Evolutionary conservation across 1,140 invertebrate genomes (phyloP).

Genomic region (Dreissena polymorpha): DNA sequence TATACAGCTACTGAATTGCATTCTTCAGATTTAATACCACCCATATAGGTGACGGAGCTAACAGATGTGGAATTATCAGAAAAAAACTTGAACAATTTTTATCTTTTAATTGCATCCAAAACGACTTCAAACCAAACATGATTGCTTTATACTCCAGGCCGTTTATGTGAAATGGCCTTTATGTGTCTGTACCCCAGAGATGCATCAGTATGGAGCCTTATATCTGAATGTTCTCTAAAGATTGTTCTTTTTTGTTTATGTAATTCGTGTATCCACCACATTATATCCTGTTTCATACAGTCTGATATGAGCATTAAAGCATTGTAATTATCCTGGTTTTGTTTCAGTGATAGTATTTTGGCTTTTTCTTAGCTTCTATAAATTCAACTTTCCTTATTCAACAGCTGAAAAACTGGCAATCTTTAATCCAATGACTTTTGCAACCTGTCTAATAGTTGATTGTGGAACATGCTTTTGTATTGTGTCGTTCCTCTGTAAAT

Average conservation of each 20-base stretch:
- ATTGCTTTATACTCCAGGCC: slow-evolving; percentile 43
- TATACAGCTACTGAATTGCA: slow-evolving; percentile 17
- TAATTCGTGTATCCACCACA: no score
- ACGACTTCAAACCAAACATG: slow-evolving; percentile 29
- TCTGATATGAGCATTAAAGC: no score
- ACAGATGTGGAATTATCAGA: slow-evolving; percentile 56
- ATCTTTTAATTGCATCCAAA: slow-evolving; percentile 12
- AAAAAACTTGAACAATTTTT: slow-evolving; percentile 29
- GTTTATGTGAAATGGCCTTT: slow-evolving; percentile 54
- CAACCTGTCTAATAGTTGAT: slow-evolving; percentile 18
- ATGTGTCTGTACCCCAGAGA: slow-evolving; percentile 15
- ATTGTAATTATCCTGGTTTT: no score
- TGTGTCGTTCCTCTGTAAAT: slow-evolving; percentile 13
- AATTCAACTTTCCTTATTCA: slow-evolving; percentile 39
- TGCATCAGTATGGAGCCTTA: no score
- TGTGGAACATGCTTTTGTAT: slow-evolving; percentile 9
- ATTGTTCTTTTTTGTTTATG: no score
- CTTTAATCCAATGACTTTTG: slow-evolving; percentile 21
- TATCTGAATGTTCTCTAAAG: no score
- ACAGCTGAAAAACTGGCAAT: slow-evolving; percentile 37
- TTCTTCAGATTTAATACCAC: slow-evolving; percentile 25
- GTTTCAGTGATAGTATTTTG: no score
- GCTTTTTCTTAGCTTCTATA: no score
- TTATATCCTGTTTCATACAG: no score
- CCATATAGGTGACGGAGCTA: slow-evolving; percentile 50